Evolutionary conservation across 30 jellyfish, hydroid and myxozoan species (phyloP), one percentile per base, ranked within the genome.

Genomic region (Aurelia coerulea): DNA sequence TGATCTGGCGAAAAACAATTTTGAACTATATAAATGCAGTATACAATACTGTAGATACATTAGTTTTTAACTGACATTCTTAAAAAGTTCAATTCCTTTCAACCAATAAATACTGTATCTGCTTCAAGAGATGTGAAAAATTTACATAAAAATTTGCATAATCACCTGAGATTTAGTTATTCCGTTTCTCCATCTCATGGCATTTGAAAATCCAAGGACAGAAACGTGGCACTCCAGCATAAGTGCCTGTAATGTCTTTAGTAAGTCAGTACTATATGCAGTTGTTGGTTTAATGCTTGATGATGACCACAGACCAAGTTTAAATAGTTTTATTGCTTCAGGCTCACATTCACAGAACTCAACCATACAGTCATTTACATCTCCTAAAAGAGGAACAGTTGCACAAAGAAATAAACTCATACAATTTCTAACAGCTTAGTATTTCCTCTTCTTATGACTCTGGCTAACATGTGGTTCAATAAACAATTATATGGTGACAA

Each of bases 181-280:
- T 53, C 80, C 80, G 35, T 68, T 68, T 37, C 80, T 68, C 80
- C 80, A 68, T 68, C 39, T 68, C 80, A 68, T 68, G 11, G 80
- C 29, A 37, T 68, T 68, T 68, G 39, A 14, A 31, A 68, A 23
- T 68, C 80, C 80, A 33, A 68, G 59, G 35, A 68, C 16, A 37
- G 80, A 68, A 15, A 41, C 39, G 80, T 68, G 80, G 35, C 59
- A 68, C 59, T 68, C 59, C 59, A 68, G 80, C 80, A 68, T 68
- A 31, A 68, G 59, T 14, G 80, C 29, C 35, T 68, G 29, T 59
- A 37, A 19, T 33, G 80, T 68, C 35, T 68, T 68, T 18, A 68
- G 35, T 23, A 68, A 37, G 17, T 68, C 80, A 14, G 39, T 14
- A 68, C 80, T 15, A 37, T 18, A 68, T 41, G 80, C 80, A 7